Conservation (phyloP, 1,140 invertebrate genomes). For the Linepithema humile region DNA sequence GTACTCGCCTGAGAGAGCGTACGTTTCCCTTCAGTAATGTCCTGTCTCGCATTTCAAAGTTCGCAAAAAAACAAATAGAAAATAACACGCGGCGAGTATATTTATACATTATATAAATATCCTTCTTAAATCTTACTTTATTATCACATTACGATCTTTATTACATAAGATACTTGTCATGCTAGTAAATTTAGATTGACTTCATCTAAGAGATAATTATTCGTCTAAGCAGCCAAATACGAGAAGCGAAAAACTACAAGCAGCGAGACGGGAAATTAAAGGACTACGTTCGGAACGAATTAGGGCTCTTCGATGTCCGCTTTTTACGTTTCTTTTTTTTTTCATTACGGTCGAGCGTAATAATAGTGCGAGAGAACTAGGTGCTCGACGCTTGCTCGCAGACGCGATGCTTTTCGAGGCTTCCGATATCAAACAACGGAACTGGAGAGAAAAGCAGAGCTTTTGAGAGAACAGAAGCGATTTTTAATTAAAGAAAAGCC, state of each 20-base stretch:
- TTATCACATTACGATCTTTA: too few relatives aligned
- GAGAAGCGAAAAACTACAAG: not conserved
- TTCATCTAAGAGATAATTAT: not conserved
- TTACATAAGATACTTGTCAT: not conserved
- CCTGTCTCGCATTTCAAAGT: constrained; percentile 22
- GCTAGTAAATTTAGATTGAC: not conserved
- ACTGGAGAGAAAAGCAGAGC: not conserved
- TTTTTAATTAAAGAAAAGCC: constrained; percentile 48
- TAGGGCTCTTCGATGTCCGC: constrained; percentile 44
- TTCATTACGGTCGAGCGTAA: constrained; percentile 13
- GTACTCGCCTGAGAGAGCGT: constrained; percentile 43
- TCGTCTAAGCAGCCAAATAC: not conserved
- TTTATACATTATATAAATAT: too few relatives aligned
- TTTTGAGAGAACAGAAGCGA: not conserved
- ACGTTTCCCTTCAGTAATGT: constrained; percentile 53
- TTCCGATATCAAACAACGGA: constrained; percentile 27
- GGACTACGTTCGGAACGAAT: constrained; percentile 37
- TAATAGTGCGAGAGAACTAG: not conserved
- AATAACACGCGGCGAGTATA: not conserved
- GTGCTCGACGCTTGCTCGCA: not conserved
- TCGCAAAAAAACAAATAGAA: not conserved
- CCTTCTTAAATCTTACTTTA: too few relatives aligned
- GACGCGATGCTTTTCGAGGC: not conserved
- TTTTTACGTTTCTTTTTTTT: constrained; percentile 11
- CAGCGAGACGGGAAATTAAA: constrained; percentile 51